Evolutionary conservation across 2,888 invertebrate species (phyloP).

Genomic region (Drosophila lacicola): DNA sequence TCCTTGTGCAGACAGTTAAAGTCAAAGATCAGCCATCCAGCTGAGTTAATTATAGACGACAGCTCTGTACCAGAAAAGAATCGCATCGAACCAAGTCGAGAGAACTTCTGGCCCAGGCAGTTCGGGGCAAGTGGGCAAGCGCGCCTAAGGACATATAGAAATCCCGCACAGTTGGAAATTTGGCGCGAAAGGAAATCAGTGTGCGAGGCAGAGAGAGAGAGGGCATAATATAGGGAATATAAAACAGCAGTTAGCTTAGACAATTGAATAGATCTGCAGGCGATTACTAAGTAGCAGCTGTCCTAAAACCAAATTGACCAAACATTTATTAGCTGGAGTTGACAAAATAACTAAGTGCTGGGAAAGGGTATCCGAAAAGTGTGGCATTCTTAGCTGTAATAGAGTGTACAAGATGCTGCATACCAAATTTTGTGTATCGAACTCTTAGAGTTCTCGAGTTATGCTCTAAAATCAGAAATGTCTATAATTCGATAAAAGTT

Average conservation of each 20-base stretch:
- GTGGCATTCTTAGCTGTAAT: too few relatives aligned
- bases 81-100: slow-evolving; percentile 11
- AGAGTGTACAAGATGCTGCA: too few relatives aligned
- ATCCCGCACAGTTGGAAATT: slow-evolving; percentile 53
- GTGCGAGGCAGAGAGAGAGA: not conserved
- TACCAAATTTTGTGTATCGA: too few relatives aligned
- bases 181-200: slow-evolving; percentile 46
- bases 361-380: too few relatives aligned
- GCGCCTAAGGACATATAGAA: slow-evolving; percentile 44
- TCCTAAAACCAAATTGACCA: not conserved
- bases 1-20: slow-evolving; percentile 75
- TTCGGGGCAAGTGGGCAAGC: slow-evolving; percentile 19
- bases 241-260: slow-evolving; percentile 3
- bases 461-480: too few relatives aligned
- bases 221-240: not conserved
- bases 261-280: slow-evolving; percentile 7
- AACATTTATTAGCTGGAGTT: too few relatives aligned
- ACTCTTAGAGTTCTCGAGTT: too few relatives aligned
- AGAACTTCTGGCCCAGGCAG: slow-evolving; percentile 30
- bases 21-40: slow-evolving; percentile 80
- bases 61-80: slow-evolving; percentile 41
- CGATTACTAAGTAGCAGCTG: slow-evolving; percentile 17
- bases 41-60: slow-evolving; percentile 78
- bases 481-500: too few relatives aligned
- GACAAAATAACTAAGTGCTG: too few relatives aligned